Conservation (phyloP, 2,797 vertebrate genomes). For the Arctocebus calabarensis region DNA sequence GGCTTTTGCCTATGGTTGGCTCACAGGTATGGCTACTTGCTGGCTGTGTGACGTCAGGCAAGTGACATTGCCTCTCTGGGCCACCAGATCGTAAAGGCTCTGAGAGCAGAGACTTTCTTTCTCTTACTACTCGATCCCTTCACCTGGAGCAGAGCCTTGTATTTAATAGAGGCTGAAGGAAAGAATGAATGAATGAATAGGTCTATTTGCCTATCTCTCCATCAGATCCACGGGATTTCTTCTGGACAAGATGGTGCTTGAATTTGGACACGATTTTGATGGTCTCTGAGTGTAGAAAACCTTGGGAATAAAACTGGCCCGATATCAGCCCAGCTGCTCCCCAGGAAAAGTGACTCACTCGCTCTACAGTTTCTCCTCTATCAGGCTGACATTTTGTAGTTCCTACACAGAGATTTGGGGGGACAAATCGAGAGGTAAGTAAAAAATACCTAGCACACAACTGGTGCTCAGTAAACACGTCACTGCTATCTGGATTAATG, state of each 20-base stretch:
- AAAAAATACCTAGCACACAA: not conserved
- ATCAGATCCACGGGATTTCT: not conserved
- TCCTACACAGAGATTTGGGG: not conserved
- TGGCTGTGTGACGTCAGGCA: not conserved
- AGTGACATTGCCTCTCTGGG: not conserved
- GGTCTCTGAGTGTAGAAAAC: not conserved
- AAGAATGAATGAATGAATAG: not conserved
- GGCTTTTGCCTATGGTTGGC: not conserved
- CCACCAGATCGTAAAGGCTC: not conserved
- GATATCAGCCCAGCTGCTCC: not conserved
- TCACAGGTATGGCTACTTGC: not conserved
- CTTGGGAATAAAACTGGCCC: not conserved
- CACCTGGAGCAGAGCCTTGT: not conserved
- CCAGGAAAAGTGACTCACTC: not conserved
- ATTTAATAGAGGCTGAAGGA: not conserved
- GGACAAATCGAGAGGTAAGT: too few species aligned
- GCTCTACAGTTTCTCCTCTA: not conserved
- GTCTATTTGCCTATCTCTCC: not conserved
- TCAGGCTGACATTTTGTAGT: not conserved
- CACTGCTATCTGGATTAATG: not conserved
- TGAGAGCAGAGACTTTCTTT: not conserved
- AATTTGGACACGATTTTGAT: not conserved
- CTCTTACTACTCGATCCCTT: not conserved
- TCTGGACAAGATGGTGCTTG: not conserved
- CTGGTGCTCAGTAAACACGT: not conserved